phyloP scores from a whole-genome alignment of 2,888 invertebrate genomes.

The Synergus umbraculus region DNA sequence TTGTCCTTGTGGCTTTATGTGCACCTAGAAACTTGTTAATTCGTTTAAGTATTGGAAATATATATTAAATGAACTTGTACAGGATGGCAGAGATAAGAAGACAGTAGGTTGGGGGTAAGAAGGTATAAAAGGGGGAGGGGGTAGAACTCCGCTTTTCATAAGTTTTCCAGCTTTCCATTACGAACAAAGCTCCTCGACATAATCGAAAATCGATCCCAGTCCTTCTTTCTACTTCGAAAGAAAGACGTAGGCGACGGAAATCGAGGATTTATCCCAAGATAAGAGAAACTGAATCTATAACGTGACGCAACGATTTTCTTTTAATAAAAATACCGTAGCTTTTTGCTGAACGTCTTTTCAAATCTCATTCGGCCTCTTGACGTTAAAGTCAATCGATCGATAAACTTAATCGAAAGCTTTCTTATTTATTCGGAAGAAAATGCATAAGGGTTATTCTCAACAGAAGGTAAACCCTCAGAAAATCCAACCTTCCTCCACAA shows the following conservation, averaged over 20 bases:
- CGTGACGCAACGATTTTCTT: slow-evolving; percentile 57
- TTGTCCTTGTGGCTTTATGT: slow-evolving; percentile 27
- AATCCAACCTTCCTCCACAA: not conserved
- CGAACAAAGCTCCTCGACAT: slow-evolving; percentile 57
- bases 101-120: not conserved
- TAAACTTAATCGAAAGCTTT: slow-evolving; percentile 6
- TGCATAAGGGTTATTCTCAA: not conserved
- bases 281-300: slow-evolving; percentile 58
- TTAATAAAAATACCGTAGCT: slow-evolving; percentile 36
- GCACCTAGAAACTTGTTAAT: slow-evolving; percentile 28
- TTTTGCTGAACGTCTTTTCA: slow-evolving; percentile 6
- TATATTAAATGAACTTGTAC: slow-evolving; percentile 30
- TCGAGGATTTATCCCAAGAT: slow-evolving; percentile 61
- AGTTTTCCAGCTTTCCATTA: slow-evolving; percentile 53
- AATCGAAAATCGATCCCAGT: slow-evolving; percentile 66
- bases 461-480: not conserved
- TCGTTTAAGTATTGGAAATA: slow-evolving; percentile 39
- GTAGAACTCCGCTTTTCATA: slow-evolving; percentile 43
- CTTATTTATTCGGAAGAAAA: slow-evolving; percentile 1
- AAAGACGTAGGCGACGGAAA: slow-evolving; percentile 57
- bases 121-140: not conserved
- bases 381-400: slow-evolving; percentile 27
- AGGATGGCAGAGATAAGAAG: slow-evolving; percentile 10
- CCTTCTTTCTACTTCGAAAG: slow-evolving; percentile 48
- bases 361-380: not conserved